Evolutionary conservation across 2,888 invertebrate species (phyloP).

Genomic region (Eretmocerus hayati): DNA sequence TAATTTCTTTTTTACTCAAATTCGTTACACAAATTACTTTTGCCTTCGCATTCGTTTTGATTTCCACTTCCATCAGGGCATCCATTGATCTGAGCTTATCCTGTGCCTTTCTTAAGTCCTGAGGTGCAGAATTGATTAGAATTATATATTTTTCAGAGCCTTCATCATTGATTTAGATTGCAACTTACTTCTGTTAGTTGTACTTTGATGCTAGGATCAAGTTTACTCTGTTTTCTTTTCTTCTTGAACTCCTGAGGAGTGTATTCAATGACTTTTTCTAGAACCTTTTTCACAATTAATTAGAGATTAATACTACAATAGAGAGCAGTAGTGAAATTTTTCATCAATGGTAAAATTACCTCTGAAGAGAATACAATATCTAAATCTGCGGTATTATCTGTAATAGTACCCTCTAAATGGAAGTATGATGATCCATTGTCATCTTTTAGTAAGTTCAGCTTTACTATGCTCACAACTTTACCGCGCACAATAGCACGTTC

Average conservation of each 20-base stretch:
- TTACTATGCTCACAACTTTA: slow-evolving; percentile 53
- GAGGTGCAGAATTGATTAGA: slow-evolving; percentile 7
- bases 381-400: slow-evolving; percentile 53
- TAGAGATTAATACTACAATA: neutral
- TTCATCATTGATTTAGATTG: neutral
- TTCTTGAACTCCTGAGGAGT: slow-evolving; percentile 33
- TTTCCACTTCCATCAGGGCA: slow-evolving; percentile 34
- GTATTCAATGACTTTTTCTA: slow-evolving; percentile 36
- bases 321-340: neutral
- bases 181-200: slow-evolving; percentile 31
- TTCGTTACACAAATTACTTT: slow-evolving; percentile 25
- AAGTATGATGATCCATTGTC: slow-evolving; percentile 48
- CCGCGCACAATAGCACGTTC: slow-evolving; percentile 49
- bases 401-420: slow-evolving; percentile 53
- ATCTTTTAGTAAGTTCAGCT: slow-evolving; percentile 46
- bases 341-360: no score
- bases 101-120: slow-evolving; percentile 36
- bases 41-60: slow-evolving; percentile 26
- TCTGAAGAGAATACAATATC: slow-evolving; percentile 54
- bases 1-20: slow-evolving; percentile 28
- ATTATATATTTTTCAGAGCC: slow-evolving; percentile 8
- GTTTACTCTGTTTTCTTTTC: slow-evolving; percentile 34
- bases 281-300: slow-evolving; percentile 26
- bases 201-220: slow-evolving; percentile 32
- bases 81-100: slow-evolving; percentile 30